Evolutionary conservation across 2,113 vertebrate genomes (phyloP).

Genomic region (Aspiorhynchus laticeps): DNA sequence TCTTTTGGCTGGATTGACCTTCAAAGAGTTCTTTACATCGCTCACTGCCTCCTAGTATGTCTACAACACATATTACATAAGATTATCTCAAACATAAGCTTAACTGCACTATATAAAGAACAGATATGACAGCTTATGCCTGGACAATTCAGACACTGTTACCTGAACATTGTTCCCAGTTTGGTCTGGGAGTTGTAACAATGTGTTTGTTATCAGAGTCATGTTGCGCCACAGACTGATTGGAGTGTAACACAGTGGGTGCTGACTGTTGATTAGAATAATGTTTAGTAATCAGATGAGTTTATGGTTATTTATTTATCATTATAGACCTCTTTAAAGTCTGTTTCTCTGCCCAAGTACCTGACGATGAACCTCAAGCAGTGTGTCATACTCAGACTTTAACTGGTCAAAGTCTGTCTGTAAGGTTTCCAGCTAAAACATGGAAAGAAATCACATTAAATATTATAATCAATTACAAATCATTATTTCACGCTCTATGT

Average conservation of each 20-base stretch:
- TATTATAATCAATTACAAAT: not conserved
- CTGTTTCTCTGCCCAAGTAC: slow-evolving; percentile 63
- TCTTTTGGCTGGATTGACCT: slow-evolving; percentile 73
- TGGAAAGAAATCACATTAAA: not conserved
- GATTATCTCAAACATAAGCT: not conserved
- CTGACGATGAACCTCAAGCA: slow-evolving; percentile 77
- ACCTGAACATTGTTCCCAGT: slow-evolving; percentile 38
- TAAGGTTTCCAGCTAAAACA: slow-evolving; percentile 72
- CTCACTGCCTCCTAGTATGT: slow-evolving; percentile 66
- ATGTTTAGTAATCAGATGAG: slow-evolving; percentile 48
- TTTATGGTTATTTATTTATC: slow-evolving; percentile 47
- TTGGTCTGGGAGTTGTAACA: slow-evolving; percentile 34
- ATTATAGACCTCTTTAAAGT: slow-evolving; percentile 62
- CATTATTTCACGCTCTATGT: not conserved
- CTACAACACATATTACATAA: slow-evolving; percentile 38
- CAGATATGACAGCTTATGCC: not conserved
- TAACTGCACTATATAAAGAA: not conserved
- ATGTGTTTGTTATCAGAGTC: slow-evolving; percentile 15
- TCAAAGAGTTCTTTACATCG: slow-evolving; percentile 67
- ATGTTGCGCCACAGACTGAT: not conserved
- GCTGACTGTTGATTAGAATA: slow-evolving; percentile 19
- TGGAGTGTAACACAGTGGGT: not conserved
- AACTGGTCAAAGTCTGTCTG: slow-evolving; percentile 76
- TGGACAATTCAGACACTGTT: not conserved
- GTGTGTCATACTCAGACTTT: slow-evolving; percentile 71